Evolutionary conservation across 2,113 vertebrate genomes (phyloP), one percentile per base, ranked within the genome.

Genomic region (Gulo gulo): DNA sequence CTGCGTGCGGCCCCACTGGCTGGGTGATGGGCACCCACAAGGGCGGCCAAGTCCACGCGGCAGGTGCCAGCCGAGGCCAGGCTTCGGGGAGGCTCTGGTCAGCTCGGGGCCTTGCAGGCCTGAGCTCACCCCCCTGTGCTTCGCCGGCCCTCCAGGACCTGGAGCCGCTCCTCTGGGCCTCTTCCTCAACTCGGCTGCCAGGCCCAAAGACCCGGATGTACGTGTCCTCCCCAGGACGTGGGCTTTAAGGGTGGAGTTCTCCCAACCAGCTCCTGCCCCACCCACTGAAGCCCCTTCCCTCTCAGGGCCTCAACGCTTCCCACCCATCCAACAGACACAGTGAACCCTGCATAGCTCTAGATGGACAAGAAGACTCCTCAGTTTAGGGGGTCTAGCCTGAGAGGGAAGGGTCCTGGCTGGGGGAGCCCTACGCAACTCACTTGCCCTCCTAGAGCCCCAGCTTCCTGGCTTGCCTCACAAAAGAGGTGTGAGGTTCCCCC

Each of bases 161-260:
- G 1, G 1, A 85, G 71, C 83, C 80, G 71, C 16, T 59, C 78
- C 34, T 83, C 26, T 34, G 74, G 42, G 69, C 82, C 88, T 93
- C 86, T 97, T 98, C 97, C 97, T 87, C 95, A 97, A 97, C 86
- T 96, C 83, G 86, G 59, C 59, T 80, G 67, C 92, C 55, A 63
- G 91, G 34, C 69, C 69, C 57, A 69, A 23, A 34, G 71, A 42
- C 91, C 76, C 76, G 31, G 86, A 57, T 57, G 57, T 57, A 67
- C 39, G 26, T 36, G 74, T 69, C 55, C 94, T 86, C 59, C 73
- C 61, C 52, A 90, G 2, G 5, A 85, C 34, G 29, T 61, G 24
- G 39, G 59, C 39, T 92, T 91, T 71, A 83, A 90, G 67, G n/a
- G 36, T 21, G 4, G 83, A 50, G 39, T 57, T 81, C 78, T 82